phyloP scores from a whole-genome alignment of 2,888 invertebrate genomes.

The Seira ritae region DNA sequence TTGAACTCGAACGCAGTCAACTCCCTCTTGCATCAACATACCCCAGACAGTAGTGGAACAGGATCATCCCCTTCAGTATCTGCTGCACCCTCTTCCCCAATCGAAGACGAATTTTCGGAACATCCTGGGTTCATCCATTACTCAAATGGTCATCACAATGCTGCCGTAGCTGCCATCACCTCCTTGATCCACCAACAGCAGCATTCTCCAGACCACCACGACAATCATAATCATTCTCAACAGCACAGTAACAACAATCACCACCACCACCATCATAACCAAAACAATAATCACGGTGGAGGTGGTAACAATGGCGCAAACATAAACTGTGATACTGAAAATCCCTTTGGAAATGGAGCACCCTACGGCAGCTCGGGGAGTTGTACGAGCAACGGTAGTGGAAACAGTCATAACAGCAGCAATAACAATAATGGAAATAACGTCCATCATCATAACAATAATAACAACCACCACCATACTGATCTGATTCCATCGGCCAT shows the following conservation, averaged over 20 bases:
- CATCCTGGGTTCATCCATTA: slow-evolving; percentile 55
- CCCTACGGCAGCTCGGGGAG: slow-evolving; percentile 45
- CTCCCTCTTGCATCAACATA: slow-evolving; percentile 53
- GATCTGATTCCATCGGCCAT: slow-evolving; percentile 44
- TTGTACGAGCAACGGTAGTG: slow-evolving; percentile 47
- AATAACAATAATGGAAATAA: slow-evolving; percentile 30
- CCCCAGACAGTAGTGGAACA: slow-evolving; percentile 58
- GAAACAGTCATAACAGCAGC: slow-evolving; percentile 23
- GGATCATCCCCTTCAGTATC: slow-evolving; percentile 66
- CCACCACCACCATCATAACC: slow-evolving; percentile 25
- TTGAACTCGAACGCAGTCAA: slow-evolving; percentile 15
- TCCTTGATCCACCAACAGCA: slow-evolving; percentile 43
- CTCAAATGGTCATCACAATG: slow-evolving; percentile 1
- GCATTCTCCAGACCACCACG: slow-evolving; percentile 45
- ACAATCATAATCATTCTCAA: slow-evolving; percentile 14
- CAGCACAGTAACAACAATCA: not conserved
- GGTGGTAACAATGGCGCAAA: slow-evolving; percentile 23
- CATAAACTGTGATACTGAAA: slow-evolving; percentile 57
- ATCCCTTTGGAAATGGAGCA: slow-evolving; percentile 47
- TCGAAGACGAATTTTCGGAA: slow-evolving; percentile 60
- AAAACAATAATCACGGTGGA: slow-evolving; percentile 22
- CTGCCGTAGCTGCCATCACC: slow-evolving; percentile 13
- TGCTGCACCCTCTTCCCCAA: slow-evolving; percentile 61
- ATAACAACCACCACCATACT: slow-evolving; percentile 57
- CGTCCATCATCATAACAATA: slow-evolving; percentile 29